Conservation (phyloP, 2,888 invertebrate species). For the Hesperia comma region DNA sequence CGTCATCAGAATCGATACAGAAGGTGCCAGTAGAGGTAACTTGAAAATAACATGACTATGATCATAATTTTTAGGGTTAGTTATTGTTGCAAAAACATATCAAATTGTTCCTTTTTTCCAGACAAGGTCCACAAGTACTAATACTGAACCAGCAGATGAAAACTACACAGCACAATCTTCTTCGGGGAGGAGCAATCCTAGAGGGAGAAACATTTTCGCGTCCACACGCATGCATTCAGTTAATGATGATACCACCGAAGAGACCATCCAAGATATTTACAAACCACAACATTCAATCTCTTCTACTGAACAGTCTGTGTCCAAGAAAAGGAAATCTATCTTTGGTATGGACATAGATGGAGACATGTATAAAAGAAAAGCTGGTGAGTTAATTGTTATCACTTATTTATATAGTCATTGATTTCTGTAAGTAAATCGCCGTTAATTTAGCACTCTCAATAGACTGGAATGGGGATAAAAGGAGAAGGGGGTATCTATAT, state of each 20-base stretch:
- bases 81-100: neutral
- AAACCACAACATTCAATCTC: constrained; percentile 53
- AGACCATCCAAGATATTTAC: constrained; percentile 47
- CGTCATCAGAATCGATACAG: constrained; percentile 50
- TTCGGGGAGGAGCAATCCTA: constrained; percentile 48
- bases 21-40: constrained; percentile 56
- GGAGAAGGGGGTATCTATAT: too few species aligned
- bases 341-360: constrained; percentile 45
- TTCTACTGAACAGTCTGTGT: constrained; percentile 51
- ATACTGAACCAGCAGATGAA: constrained; percentile 49
- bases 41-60: constrained; percentile 7
- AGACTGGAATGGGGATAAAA: too few species aligned
- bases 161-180: constrained; percentile 49
- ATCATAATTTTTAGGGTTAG: neutral
- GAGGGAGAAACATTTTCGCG: constrained; percentile 51
- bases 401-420: neutral
- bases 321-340: constrained; percentile 62
- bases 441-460: too few species aligned
- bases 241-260: constrained; percentile 50
- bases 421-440: too few species aligned
- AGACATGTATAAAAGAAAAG: neutral
- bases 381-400: constrained; percentile 3
- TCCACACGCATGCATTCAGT: constrained; percentile 51
- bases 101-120: constrained; percentile 44
- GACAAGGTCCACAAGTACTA: constrained; percentile 49